Evolutionary conservation across 2,888 invertebrate species (phyloP).

Genomic region (Melitaea athalia): DNA sequence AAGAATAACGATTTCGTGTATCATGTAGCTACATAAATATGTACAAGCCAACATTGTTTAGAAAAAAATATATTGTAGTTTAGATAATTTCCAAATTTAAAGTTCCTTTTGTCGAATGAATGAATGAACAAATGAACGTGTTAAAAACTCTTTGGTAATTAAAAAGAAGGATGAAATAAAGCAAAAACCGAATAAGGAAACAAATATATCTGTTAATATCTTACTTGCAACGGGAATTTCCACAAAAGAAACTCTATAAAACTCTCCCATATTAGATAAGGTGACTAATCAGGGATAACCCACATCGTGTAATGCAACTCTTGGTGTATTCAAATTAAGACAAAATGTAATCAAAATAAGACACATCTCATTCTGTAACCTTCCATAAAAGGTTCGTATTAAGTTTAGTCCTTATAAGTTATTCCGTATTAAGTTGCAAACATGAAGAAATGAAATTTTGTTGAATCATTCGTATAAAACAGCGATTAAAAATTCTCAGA

Average conservation of each 20-base stretch:
- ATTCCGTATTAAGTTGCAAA: not conserved
- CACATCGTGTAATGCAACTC: not conserved
- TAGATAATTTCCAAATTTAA: too few relatives aligned
- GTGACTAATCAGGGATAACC: constrained; percentile 1
- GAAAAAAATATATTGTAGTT: too few relatives aligned
- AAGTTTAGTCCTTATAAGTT: constrained; percentile 7
- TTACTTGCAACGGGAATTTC: not conserved
- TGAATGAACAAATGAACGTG: too few relatives aligned
- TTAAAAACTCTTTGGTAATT: too few relatives aligned
- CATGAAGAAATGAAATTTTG: constrained; percentile 2
- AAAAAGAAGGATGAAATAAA: not conserved
- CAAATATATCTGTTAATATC: too few relatives aligned
- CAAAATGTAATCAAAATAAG: not conserved
- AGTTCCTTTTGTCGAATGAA: too few relatives aligned
- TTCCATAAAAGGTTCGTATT: constrained; percentile 10
- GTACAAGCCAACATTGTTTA: too few relatives aligned
- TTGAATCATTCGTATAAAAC: constrained; percentile 21
- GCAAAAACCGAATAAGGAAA: too few relatives aligned
- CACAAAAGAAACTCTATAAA: not conserved
- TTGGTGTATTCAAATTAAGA: not conserved
- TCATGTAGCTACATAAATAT: too few relatives aligned
- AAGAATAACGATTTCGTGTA: too few relatives aligned
- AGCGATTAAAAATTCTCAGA: constrained; percentile 22
- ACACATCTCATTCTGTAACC: not conserved
- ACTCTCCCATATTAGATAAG: not conserved